Evolutionary conservation across 2,888 invertebrate genomes (phyloP), one percentile per base, ranked within the genome.

Genomic region (Spodoptera littoralis): DNA sequence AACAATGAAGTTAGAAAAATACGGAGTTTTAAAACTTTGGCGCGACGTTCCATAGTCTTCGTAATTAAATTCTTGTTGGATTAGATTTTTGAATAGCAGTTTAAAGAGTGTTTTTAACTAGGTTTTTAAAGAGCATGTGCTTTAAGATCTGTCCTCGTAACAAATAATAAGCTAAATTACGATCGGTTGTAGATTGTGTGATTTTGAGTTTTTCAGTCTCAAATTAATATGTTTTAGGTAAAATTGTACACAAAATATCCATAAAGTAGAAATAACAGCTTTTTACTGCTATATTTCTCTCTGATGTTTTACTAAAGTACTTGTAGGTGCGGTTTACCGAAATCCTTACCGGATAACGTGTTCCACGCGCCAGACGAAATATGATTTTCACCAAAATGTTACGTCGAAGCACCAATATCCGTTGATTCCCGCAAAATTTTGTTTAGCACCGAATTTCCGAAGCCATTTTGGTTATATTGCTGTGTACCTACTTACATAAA

Each of bases 381-480:
- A 48, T 30, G 27, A 61, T 66, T 53, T 69, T 30, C 49, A 13
- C 4, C 36, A 54, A 18, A 41, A 50, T 58, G 44, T 42, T 22
- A 52, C 41, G 1, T 64, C 43, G 11, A 24, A 74, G 51, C 56
- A 45, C 64, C 52, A 48, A 56, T 36, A 36, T 36, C 36, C 50
- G 47, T 51, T 52, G 58, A 65, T 60, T 51, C 45, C 36, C 63
- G 62, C 44, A 12, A 30, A 55, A 64, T 71, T 64, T 61, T 27
- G 27, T 27, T 27, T 5, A 27, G 43, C 65, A 46, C 9, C 56
- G 51, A 30, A 42, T 47, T 27, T 46, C n/a, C 53, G 36, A 54
- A 44, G 44, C 53, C 60, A 65, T 77, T 70, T 70, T 68, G 52
- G 48, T 63, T 77, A 71, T 77, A 79, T 70, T 65, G 59, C 61